Percentiles rank a stretch among this genome's conserved stretches.
Evolutionary conservation across 1,140 invertebrate genomes (phyloP).

Genomic region (Polypedilum vanderplanki): DNA sequence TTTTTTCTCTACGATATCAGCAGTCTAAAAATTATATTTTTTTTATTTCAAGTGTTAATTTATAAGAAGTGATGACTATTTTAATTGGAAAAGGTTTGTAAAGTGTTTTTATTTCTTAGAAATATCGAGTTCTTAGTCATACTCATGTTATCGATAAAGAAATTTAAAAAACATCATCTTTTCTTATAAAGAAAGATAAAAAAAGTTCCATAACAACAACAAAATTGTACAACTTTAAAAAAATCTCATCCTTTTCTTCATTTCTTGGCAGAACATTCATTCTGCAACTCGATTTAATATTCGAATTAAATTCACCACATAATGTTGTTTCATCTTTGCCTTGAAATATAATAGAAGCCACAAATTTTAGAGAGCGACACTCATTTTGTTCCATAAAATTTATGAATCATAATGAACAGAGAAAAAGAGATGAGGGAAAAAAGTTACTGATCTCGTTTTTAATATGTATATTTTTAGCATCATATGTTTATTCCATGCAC

Average conservation of each 20-base stretch:
- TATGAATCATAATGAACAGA: background rate
- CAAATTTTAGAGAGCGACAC: no score
- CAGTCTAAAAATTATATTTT: background rate
- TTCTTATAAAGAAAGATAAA: background rate
- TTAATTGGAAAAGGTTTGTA: background rate
- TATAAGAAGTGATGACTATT: background rate
- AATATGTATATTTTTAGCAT: background rate
- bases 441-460: background rate
- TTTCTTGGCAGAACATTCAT: no score
- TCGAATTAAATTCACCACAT: no score
- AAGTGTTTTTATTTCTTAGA: background rate
- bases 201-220: slow-evolving; percentile 1
- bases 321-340: no score
- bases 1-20: background rate
- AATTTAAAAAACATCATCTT: background rate
- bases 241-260: no score
- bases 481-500: background rate
- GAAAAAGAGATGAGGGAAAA: background rate
- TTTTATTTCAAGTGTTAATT: slow-evolving; percentile 15
- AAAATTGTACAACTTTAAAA: background rate
- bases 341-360: no score
- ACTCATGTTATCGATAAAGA: background rate
- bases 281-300: no score
- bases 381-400: background rate
- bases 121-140: background rate